A percentile compares a stretch with the other conserved stretches of the same genome.
phyloP scores from a whole-genome alignment of 1,140 invertebrate species.

The Drosophila kurseongensis region DNA sequence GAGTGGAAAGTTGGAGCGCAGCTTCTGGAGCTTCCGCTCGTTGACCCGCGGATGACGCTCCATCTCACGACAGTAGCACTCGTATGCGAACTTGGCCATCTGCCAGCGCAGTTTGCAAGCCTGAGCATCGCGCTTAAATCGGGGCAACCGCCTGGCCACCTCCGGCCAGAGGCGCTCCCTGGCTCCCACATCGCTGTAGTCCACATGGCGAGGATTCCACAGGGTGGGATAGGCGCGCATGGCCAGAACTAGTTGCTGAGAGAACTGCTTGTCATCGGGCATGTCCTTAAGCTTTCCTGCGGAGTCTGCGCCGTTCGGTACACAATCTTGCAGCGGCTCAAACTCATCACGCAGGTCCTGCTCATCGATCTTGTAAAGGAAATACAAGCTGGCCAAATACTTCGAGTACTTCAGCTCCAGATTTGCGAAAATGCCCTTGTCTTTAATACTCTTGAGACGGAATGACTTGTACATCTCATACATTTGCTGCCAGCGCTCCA shows the following conservation, averaged over 20 bases:
- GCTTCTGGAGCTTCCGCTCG: constrained; percentile 63
- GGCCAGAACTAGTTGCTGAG: constrained; percentile 59
- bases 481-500: constrained; percentile 79
- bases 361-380: constrained; percentile 79
- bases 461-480: constrained; percentile 83
- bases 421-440: constrained; percentile 60
- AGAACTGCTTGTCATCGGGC: constrained; percentile 76
- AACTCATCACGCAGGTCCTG: constrained; percentile 76
- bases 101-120: constrained; percentile 75
- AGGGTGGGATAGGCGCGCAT: constrained; percentile 68
- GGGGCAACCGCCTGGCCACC: constrained; percentile 58
- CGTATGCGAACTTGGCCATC: constrained; percentile 76
- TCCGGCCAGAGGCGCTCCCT: constrained; percentile 72
- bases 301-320: constrained; percentile 4
- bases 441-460: constrained; percentile 77
- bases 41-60: constrained; percentile 51
- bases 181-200: constrained; percentile 66
- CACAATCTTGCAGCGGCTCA: constrained; percentile 66
- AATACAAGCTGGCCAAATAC: constrained; percentile 76
- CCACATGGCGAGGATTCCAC: constrained; percentile 68
- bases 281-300: constrained; percentile 66
- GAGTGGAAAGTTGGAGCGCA: constrained; percentile 68
- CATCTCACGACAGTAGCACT: constrained; percentile 70
- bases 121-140: constrained; percentile 67
- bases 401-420: constrained; percentile 79